A percentile compares a stretch with the other conserved stretches of the same genome.
Evolutionary conservation across 35 echinoderm and acorn worm species (phyloP).

Genomic region (Chiridota heheva): DNA sequence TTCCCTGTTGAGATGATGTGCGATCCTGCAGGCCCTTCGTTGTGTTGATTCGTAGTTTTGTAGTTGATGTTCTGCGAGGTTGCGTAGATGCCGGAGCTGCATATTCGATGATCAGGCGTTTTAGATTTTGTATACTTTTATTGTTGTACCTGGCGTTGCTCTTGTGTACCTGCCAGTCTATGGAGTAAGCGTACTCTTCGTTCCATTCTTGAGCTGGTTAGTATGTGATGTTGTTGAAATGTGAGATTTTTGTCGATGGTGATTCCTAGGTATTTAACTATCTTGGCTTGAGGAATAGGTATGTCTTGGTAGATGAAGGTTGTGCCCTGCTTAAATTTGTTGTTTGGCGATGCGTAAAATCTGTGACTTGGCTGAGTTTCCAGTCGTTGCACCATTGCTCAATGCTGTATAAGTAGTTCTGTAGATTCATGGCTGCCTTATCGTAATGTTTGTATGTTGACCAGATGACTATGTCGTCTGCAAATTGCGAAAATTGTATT

Average conservation of each 20-base stretch:
- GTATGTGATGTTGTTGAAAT: not conserved
- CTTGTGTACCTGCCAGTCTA: too few relatives aligned
- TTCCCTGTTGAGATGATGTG: too few relatives aligned
- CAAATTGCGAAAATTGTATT: constrained; percentile 12
- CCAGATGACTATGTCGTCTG: constrained; percentile 26
- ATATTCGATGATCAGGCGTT: too few relatives aligned
- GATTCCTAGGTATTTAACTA: not conserved
- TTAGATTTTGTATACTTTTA: too few relatives aligned
- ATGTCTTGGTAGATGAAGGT: not conserved
- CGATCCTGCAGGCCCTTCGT: too few relatives aligned
- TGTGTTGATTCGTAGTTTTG: too few relatives aligned
- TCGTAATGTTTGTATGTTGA: not conserved
- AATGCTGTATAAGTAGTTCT: constrained; percentile 8
- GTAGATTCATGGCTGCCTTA: not conserved
- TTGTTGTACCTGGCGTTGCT: too few relatives aligned
- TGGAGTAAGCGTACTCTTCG: not conserved
- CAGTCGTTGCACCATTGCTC: constrained; percentile 22
- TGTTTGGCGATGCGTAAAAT: not conserved
- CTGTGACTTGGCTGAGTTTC: constrained; percentile 16
- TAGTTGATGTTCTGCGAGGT: too few relatives aligned
- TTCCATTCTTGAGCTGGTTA: not conserved
- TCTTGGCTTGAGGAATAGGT: not conserved
- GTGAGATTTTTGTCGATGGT: not conserved
- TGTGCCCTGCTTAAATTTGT: not conserved
- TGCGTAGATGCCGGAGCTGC: too few relatives aligned